phyloP scores from a whole-genome alignment of 2,888 invertebrate genomes.

The Cataglyphis livida region DNA sequence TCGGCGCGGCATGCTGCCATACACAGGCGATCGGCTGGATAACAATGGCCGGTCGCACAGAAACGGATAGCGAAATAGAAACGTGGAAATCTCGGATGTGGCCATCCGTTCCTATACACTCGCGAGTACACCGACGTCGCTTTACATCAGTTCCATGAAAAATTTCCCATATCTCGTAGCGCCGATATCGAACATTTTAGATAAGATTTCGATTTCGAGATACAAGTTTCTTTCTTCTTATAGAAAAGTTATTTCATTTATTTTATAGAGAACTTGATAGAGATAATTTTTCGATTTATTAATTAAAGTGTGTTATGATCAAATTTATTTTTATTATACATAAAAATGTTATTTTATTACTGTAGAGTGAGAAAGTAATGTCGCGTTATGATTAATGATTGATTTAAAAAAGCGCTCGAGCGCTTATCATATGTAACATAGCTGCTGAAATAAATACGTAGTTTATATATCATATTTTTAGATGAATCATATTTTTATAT shows the following conservation, averaged over 20 bases:
- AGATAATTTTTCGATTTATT: not conserved
- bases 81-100: conserved; percentile 44
- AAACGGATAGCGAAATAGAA: conserved; percentile 52
- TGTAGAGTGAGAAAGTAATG: not conserved
- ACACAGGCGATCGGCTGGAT: conserved; percentile 65
- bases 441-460: no score
- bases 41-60: conserved; percentile 47
- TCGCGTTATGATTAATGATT: not conserved
- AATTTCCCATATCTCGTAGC: not conserved
- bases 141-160: conserved; percentile 11
- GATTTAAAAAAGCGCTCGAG: not conserved
- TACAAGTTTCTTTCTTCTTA: not conserved
- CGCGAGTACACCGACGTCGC: conserved; percentile 30
- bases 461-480: not conserved
- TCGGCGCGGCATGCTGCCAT: conserved; percentile 49
- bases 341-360: not conserved
- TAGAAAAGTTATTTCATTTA: not conserved
- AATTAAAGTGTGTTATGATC: not conserved
- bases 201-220: not conserved
- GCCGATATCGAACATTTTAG: conserved; percentile 8
- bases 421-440: not conserved
- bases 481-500: not conserved
- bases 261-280: not conserved
- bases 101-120: conserved; percentile 9
- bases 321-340: not conserved